Conservation (phyloP, 2,888 invertebrate species). For the Drosophila stalkeri region DNA sequence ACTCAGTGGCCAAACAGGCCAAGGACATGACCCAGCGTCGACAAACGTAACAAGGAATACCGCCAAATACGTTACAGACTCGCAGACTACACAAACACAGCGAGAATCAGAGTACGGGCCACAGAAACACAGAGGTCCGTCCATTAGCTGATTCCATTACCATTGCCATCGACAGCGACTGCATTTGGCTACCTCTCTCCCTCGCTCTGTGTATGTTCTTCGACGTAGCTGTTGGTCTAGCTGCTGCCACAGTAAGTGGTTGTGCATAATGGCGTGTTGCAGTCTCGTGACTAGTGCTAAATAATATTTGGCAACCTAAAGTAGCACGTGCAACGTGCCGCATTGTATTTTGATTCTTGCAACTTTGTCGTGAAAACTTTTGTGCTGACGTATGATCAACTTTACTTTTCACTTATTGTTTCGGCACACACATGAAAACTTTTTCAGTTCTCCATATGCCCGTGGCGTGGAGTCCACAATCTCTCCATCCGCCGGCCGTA, state of each 20-base stretch:
- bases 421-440: constrained; percentile 37
- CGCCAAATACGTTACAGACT: constrained; percentile 55
- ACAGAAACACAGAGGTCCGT: neutral
- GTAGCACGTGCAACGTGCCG: constrained; percentile 54
- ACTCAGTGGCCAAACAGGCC: constrained; percentile 61
- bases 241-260: constrained; percentile 64
- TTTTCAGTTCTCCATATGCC: constrained; percentile 51
- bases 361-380: constrained; percentile 28
- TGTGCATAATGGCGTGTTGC: constrained; percentile 69
- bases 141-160: constrained; percentile 52
- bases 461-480: constrained; percentile 3
- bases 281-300: constrained; percentile 26
- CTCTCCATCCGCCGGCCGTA: constrained; percentile 44
- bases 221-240: neutral
- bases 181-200: constrained; percentile 10
- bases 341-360: constrained; percentile 42
- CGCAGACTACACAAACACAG: constrained; percentile 20
- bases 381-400: constrained; percentile 57
- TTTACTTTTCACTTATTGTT: constrained; percentile 49
- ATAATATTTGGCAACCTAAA: constrained; percentile 65
- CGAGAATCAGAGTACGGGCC: constrained; percentile 5
- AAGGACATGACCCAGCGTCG: constrained; percentile 64
- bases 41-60: constrained; percentile 28
- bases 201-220: too few species aligned
- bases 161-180: constrained; percentile 24